Percentiles rank a stretch among this genome's conserved stretches.
These are phyloP conservation scores for Eurystomus gularis DNA, from an alignment of 2,113 vertebrate species.

Conservation along the genomic window DNA sequence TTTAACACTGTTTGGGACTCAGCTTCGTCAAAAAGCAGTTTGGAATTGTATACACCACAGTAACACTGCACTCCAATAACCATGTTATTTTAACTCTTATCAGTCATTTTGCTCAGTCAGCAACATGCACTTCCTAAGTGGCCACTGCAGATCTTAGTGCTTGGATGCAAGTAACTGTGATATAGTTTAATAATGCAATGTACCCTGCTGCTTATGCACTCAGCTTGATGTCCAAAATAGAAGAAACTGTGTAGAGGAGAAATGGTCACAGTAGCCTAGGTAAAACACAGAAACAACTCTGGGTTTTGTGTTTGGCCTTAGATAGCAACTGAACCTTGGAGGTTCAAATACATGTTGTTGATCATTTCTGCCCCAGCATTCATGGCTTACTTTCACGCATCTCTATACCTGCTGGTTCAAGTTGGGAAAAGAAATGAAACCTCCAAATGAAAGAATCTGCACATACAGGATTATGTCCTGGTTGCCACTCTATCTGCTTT, in stretches of 20 bases:
- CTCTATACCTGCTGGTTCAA: not conserved
- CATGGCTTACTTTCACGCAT: not conserved
- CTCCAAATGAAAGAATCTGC: not conserved
- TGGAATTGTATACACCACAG: not conserved
- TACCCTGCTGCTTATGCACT: not conserved
- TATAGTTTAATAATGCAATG: not conserved
- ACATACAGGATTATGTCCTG: accelerated
- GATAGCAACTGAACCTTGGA: not conserved
- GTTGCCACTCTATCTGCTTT: not conserved
- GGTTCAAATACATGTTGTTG: not conserved
- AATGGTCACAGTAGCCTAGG: not conserved
- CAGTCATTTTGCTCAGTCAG: not conserved
- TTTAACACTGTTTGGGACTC: not conserved
- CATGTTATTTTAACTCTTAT: not conserved
- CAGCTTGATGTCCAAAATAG: not conserved
- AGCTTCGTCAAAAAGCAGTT: not conserved
- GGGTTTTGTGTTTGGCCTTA: not conserved
- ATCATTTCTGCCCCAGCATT: not conserved
- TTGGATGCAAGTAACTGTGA: not conserved
- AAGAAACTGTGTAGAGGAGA: not conserved
- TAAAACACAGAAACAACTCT: not conserved
- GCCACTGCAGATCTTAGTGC: not conserved
- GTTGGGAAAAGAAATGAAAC: not conserved
- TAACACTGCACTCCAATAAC: not conserved
- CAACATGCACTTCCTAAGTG: not conserved